Evolutionary conservation across 2,888 invertebrate genomes (phyloP), one percentile per base, ranked within the genome.

Genomic region (Thereva nobilitata): DNA sequence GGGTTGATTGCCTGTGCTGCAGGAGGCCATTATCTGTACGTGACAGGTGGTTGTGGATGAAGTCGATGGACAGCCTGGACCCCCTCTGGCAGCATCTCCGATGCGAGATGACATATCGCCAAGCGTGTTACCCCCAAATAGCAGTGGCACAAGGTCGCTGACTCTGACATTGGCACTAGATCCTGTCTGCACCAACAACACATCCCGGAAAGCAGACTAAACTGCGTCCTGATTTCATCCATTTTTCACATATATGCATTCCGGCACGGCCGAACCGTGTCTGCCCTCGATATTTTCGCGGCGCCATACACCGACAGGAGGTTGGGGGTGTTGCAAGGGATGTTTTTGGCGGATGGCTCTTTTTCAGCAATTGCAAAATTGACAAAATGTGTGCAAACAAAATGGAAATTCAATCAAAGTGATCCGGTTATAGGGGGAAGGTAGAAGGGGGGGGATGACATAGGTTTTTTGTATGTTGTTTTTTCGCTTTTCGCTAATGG

Each of bases 1-100:
- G 9, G 8, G 41, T 49, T 23, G 64, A 50, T 53, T 54, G 53
- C 53, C 53, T 64, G 64, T 53, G 23, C 23, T 53, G 53, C 64
- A 64, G 64, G 54, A 64, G 64, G 64, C 64, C 53, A 64, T 64
- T 64, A 64, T 45, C 42, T 64, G 64, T 45, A 64, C 64, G 64
- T 64, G 64, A 64, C 64, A 64, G 64, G 64, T 64, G 42, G 52
- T 50, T 40, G 49, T 23, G 23, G 23, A 23, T 23, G 23, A 23
- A 23, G 23, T 23, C 23, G 23, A 23, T 23, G 23, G 23, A 23
- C 23, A 23, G 6, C 12, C 2, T 4, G 3, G 38, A 5, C 4
- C 37, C 10, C 56, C 5, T 57, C 47, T 44, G n/a, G 38, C 47
- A 8, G n/a, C 45, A 5, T 35, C 35, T 10, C 47, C 38, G 42